Base-by-base conservation (phyloP, 2,113 vertebrate genomes). In the Psophia crepitans region DNA sequence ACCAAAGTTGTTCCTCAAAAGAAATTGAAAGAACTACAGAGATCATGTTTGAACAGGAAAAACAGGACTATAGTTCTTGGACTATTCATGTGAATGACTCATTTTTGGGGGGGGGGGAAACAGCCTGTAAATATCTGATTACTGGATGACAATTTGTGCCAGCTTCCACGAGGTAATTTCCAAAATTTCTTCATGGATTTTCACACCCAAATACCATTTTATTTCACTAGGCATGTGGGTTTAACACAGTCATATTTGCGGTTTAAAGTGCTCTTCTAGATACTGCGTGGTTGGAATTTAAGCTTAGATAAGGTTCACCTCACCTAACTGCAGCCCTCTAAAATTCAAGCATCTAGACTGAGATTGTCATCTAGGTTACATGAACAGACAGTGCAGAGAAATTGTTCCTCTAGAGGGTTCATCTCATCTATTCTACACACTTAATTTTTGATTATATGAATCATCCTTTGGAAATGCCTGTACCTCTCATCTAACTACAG, bases 381-480 rank as follows among this genome's bases (percentile, higher is more conserved):
- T 84, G 77, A 96, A 87, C 32, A 96, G 94, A 90, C 91, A 91
- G 68, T 39, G 51, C 51, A 89, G 60, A 84, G 64, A 92, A 84
- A 70, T 56, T 87, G 11, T 33, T 74, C 35, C 95, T 95, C 94
- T 75, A 48, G 91, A 96, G 87, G 20, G 16, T 87, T 87, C 60
- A 64, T 70, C 27, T 54, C 68, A 78, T 87, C 68, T 95, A 61
- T 83, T 90, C 54, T 63, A 54, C 23, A 43, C 27, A 22, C 22
- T 97, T 88, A 87, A 89, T 78, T 75, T 93, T 95, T 92, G 43
- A 89, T 84, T 23, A 27, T 48, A 57, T 57, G 44, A 94, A 69
- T 57, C 58, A 92, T 80, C 33, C 12, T 71, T 89, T 75, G 56
- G 49, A 94, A 89, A 87, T 64, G 49, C 19, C 35, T 68, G 22